Base-by-base conservation (phyloP, 2,888 invertebrate genomes). In the Apodemia duryi region DNA sequence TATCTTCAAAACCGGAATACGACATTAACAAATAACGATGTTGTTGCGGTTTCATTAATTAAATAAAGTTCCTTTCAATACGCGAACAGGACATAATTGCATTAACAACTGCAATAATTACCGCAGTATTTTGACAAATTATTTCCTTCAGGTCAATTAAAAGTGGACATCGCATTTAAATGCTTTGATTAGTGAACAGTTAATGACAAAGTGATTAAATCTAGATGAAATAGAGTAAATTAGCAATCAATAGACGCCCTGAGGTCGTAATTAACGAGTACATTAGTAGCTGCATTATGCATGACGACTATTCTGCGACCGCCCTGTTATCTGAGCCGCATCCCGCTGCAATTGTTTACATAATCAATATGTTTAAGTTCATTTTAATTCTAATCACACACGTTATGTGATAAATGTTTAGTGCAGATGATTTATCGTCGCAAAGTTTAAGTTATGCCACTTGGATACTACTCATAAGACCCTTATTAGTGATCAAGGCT, bases 211-310 rank as follows among this genome's bases (percentile, higher is more conserved):
- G 73, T 77, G 77, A 80, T 78, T 77, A 76, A 81, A 80, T 82
- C 76, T 76, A 77, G 72, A 78, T 74, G 75, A 81, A 83, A 82
- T 80, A 77, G 78, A 74, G 76, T 80, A 82, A 81, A 84, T 85
- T 85, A 82, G 78, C 82, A 86, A 85, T 85, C 83, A 85, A 84
- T 83, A 80, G 79, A 78, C 77, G 76, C 81, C 82, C 80, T 77
- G 79, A 84, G 83, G 83, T 79, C 77, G 81, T 85, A 84, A 87
- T 87, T 86, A 87, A 83, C 83, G 75, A 76, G 77, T 80, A 78
- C 83, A 88, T 88, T 86, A 85, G 84, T 75, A 75, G 73, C 70
- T 86, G 83, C 83, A 86, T 88, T 82, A 88, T 88, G 85, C 85
- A 88, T 86, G 79, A 79, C 76, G 75, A 75, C 73, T 80, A 84